phyloP scores from a whole-genome alignment of 2,888 invertebrate genomes.

The Orgyia antiqua region DNA sequence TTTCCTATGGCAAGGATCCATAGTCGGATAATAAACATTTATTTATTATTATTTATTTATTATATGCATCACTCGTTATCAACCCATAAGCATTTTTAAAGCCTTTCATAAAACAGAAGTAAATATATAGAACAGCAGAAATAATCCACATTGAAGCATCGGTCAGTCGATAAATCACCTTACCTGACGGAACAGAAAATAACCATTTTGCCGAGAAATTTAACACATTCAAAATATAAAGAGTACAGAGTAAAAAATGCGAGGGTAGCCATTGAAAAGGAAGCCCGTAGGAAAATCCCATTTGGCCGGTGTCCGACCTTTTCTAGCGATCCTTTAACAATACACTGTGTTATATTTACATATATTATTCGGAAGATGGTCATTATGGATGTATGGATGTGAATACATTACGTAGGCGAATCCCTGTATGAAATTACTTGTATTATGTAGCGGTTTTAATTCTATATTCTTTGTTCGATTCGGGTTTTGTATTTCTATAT shows the following conservation, averaged over 20 bases:
- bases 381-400: slow-evolving; percentile 51
- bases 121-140: no score
- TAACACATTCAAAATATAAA: slow-evolving; percentile 59
- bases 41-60: no score
- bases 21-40: no score
- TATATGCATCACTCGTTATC: no score
- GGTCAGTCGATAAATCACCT: slow-evolving; percentile 38
- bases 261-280: slow-evolving; percentile 36
- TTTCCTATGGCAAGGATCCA: no score
- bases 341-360: slow-evolving; percentile 45
- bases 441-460: slow-evolving; percentile 21
- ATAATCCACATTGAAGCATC: slow-evolving; percentile 15
- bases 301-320: slow-evolving; percentile 60
- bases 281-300: slow-evolving; percentile 60
- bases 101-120: no score
- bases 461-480: slow-evolving; percentile 15
- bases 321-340: slow-evolving; percentile 39
- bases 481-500: no score
- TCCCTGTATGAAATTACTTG: slow-evolving; percentile 48
- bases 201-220: slow-evolving; percentile 68
- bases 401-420: slow-evolving; percentile 31
- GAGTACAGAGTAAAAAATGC: slow-evolving; percentile 22
- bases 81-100: no score
- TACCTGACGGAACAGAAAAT: slow-evolving; percentile 44
- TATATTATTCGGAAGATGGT: slow-evolving; percentile 56